A percentile compares a stretch with the other conserved stretches of the same genome.
phyloP scores from a whole-genome alignment of 2,797 vertebrate genomes.

The Pygocentrus nattereri region DNA sequence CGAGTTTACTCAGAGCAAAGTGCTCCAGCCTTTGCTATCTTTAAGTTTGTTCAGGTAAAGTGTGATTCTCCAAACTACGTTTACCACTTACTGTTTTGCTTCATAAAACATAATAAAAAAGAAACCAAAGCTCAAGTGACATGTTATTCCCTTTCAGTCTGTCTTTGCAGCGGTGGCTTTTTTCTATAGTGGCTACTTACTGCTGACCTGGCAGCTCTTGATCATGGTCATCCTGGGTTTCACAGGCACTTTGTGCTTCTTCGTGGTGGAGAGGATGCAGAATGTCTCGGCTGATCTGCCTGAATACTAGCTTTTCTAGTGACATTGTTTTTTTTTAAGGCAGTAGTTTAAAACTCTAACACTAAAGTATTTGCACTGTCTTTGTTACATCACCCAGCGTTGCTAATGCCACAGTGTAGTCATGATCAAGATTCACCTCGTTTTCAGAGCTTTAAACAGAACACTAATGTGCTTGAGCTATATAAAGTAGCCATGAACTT shows the following conservation, averaged over 20 bases:
- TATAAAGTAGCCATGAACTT: background rate
- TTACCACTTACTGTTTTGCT: background rate
- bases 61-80: background rate
- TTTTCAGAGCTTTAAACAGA: background rate
- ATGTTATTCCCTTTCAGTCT: slow-evolving; percentile 69
- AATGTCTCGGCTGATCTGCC: slow-evolving; percentile 64
- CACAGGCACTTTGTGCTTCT: slow-evolving; percentile 81
- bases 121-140: background rate
- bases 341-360: slow-evolving; percentile 11
- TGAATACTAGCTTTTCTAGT: slow-evolving; percentile 63
- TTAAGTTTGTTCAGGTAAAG: slow-evolving; percentile 86
- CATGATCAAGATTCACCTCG: background rate
- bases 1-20: slow-evolving; percentile 79
- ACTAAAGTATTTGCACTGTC: slow-evolving; percentile 41
- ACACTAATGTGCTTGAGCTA: background rate
- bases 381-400: background rate
- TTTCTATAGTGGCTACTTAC: slow-evolving; percentile 82
- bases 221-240: slow-evolving; percentile 80
- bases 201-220: slow-evolving; percentile 82
- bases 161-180: slow-evolving; percentile 82
- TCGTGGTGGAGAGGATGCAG: slow-evolving; percentile 79
- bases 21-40: slow-evolving; percentile 82
- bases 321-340: background rate
- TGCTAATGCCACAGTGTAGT: background rate
- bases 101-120: no score